A percentile compares a stretch with the other conserved stretches of the same genome.
Evolutionary conservation across 2,113 vertebrate species (phyloP).

Genomic region (Alexandromys fortis): DNA sequence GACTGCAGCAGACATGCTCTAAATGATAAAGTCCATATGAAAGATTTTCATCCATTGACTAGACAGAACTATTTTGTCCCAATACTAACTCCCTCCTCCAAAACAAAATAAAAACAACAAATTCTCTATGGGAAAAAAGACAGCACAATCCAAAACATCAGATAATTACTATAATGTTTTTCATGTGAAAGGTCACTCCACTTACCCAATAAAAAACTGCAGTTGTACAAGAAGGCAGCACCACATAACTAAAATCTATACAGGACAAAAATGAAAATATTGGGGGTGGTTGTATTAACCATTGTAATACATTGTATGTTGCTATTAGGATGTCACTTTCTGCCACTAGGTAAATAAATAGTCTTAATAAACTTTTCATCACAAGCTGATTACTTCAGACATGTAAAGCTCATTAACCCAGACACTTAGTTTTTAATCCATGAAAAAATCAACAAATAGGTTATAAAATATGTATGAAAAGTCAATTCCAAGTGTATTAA

Average conservation of each 20-base stretch:
- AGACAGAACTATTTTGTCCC: neutral
- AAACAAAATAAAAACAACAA: neutral
- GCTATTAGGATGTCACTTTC: neutral
- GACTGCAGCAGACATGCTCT: neutral
- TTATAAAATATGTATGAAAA: neutral
- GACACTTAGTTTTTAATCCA: neutral
- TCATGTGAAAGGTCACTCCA: neutral
- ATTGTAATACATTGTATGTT: neutral
- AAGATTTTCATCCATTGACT: neutral
- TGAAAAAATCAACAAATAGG: neutral
- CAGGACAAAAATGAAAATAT: neutral
- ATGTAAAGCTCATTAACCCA: neutral
- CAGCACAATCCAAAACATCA: neutral
- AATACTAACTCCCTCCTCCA: neutral
- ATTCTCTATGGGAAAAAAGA: neutral
- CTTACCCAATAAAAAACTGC: neutral
- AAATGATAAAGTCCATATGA: neutral
- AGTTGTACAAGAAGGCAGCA: neutral
- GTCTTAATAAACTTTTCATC: neutral
- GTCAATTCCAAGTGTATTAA: neutral
- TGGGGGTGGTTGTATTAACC: neutral
- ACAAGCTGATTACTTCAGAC: neutral
- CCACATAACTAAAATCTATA: neutral
- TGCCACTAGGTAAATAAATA: neutral
- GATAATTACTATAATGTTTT: neutral